Evolutionary conservation across 1,140 invertebrate genomes (phyloP).

Genomic region (Battus philenor): DNA sequence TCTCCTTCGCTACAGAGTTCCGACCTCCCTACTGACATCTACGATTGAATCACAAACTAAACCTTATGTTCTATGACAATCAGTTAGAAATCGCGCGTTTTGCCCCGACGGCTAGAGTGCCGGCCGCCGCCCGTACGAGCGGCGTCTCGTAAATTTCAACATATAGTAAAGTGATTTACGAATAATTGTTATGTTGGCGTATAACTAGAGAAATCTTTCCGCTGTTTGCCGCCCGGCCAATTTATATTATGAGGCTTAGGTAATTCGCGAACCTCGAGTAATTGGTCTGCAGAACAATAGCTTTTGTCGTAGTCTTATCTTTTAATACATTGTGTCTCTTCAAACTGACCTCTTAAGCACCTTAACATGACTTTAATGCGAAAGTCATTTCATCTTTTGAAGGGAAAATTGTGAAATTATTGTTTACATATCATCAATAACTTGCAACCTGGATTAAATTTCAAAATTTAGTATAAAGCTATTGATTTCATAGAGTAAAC

Average conservation of each 20-base stretch:
- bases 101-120: constrained; percentile 30
- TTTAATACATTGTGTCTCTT: constrained; percentile 54
- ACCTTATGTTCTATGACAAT: constrained; percentile 43
- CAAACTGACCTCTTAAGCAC: constrained; percentile 50
- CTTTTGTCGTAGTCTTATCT: constrained; percentile 75
- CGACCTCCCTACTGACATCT: constrained; percentile 41
- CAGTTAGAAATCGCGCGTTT: constrained; percentile 46
- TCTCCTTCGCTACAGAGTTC: constrained; percentile 69
- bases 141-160: constrained; percentile 73
- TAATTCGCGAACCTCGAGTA: constrained; percentile 73
- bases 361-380: constrained; percentile 50
- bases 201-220: constrained; percentile 76
- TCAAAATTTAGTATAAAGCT: too few species aligned
- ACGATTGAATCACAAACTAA: constrained; percentile 33
- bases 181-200: constrained; percentile 76
- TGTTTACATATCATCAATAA: too few species aligned
- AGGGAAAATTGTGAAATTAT: too few species aligned
- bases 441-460: too few species aligned
- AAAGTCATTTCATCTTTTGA: too few species aligned
- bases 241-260: constrained; percentile 76
- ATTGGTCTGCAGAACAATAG: constrained; percentile 74
- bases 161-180: constrained; percentile 77
- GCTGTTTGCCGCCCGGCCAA: constrained; percentile 72
- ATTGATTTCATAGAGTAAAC: too few species aligned
- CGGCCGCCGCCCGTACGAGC: constrained; percentile 41